These are phyloP conservation scores for Alethe castanea DNA, from an alignment of 2,113 vertebrate species.

Conservation along the genomic window DNA sequence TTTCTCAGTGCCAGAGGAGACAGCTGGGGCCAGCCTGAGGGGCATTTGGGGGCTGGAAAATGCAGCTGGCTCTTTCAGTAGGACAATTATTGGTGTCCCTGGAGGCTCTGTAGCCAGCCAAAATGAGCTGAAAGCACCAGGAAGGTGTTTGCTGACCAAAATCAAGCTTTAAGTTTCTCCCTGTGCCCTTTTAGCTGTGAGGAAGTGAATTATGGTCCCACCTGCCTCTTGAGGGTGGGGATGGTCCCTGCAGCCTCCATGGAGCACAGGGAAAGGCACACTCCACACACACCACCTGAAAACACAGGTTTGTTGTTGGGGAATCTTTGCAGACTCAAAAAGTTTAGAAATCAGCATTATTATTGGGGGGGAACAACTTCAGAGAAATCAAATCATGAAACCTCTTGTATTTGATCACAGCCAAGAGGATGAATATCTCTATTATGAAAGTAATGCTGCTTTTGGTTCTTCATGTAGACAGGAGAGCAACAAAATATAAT, in stretches of 20 bases:
- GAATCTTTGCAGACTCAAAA: background rate
- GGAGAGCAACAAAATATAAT: background rate
- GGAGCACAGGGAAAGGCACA: background rate
- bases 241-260: background rate
- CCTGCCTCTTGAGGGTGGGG: fast-evolving
- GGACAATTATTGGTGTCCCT: background rate
- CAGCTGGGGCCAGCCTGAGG: background rate
- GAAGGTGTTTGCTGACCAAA: background rate
- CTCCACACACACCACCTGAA: background rate
- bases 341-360: background rate
- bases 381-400: background rate
- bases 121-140: background rate
- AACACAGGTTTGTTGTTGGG: background rate
- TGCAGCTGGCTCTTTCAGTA: fast-evolving
- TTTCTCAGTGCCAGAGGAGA: background rate
- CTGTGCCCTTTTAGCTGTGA: background rate
- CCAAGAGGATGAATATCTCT: background rate
- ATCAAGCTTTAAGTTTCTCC: background rate
- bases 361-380: background rate
- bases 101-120: background rate
- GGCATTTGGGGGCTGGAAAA: background rate
- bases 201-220: background rate
- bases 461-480: background rate
- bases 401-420: background rate
- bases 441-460: background rate